A percentile compares a stretch with the other conserved stretches of the same genome.
Evolutionary conservation across 2,797 vertebrate genomes (phyloP).

Genomic region (Melanotaenia trifasciata): DNA sequence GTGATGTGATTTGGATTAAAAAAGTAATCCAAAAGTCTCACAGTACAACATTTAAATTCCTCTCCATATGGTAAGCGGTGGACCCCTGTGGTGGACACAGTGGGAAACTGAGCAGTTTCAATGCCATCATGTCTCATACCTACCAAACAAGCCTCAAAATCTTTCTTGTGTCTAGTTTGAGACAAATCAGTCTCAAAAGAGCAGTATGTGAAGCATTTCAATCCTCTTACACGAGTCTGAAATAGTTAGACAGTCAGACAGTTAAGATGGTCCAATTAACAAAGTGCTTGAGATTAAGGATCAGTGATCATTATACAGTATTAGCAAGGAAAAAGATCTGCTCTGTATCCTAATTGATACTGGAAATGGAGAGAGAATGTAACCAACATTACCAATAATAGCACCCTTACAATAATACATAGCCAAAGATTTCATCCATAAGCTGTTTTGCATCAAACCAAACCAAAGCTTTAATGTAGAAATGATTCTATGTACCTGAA

Average conservation of each 20-base stretch:
- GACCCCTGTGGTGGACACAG: slow-evolving; percentile 71
- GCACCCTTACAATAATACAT: not conserved
- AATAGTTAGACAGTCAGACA: slow-evolving; percentile 69
- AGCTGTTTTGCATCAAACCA: slow-evolving; percentile 13
- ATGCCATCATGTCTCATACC: slow-evolving; percentile 59
- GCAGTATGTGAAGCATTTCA: slow-evolving; percentile 57
- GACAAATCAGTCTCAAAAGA: slow-evolving; percentile 57
- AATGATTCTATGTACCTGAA: slow-evolving; percentile 6
- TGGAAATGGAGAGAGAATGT: slow-evolving; percentile 17
- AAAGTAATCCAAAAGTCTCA: slow-evolving; percentile 30
- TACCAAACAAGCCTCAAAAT: slow-evolving; percentile 46
- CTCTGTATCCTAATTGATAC: slow-evolving; percentile 13
- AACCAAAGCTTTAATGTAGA: slow-evolving; percentile 27
- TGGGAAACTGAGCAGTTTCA: slow-evolving; percentile 68
- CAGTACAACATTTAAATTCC: slow-evolving; percentile 45
- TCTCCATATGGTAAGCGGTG: slow-evolving; percentile 75
- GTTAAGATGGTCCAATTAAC: slow-evolving; percentile 78
- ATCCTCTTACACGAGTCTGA: slow-evolving; percentile 82
- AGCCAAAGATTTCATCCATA: not conserved
- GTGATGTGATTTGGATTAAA: slow-evolving; percentile 33
- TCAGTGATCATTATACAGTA: slow-evolving; percentile 26
- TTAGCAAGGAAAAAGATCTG: slow-evolving; percentile 13
- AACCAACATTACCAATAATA: not conserved
- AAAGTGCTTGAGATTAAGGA: slow-evolving; percentile 79
- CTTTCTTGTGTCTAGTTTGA: slow-evolving; percentile 51